These are phyloP conservation scores for Acinonyx jubatus DNA, from an alignment of 2,113 vertebrate genomes.

Conservation along the genomic window DNA sequence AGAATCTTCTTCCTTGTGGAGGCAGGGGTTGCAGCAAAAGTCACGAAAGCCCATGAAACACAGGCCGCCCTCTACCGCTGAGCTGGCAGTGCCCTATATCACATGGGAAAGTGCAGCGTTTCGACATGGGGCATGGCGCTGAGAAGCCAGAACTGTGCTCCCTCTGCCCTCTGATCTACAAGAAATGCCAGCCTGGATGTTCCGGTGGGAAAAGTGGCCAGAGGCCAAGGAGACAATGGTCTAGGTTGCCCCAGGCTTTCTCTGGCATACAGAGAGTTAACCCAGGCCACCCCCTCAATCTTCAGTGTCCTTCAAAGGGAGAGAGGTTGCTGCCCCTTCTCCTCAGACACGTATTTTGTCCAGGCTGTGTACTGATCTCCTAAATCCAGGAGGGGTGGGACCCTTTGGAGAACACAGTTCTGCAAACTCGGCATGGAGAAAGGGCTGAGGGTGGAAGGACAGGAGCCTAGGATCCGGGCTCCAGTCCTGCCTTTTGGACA, in stretches of 20 bases:
- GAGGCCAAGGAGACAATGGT: not conserved
- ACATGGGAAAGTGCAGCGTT: slow-evolving; percentile 49
- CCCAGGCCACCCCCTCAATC: not conserved
- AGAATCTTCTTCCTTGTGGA: not conserved
- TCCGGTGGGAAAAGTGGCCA: slow-evolving; percentile 49
- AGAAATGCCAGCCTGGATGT: slow-evolving; percentile 38
- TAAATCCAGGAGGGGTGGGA: not conserved
- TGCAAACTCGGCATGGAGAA: not conserved
- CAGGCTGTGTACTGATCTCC: not conserved
- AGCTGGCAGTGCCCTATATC: slow-evolving; percentile 33
- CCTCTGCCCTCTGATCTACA: slow-evolving; percentile 70
- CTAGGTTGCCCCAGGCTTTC: not conserved
- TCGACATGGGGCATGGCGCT: not conserved
- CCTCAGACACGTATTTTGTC: not conserved
- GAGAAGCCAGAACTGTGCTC: slow-evolving; percentile 56
- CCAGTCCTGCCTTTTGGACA: not conserved
- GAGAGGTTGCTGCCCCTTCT: not conserved
- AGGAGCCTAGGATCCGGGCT: not conserved
- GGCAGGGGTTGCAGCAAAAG: not conserved
- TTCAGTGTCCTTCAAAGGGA: not conserved
- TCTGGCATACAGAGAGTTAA: slow-evolving; percentile 27
- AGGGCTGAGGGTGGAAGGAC: not conserved
- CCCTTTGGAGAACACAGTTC: not conserved
- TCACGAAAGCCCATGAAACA: not conserved
- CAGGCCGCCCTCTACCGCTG: not conserved